Base-by-base conservation (phyloP, 1,140 invertebrate species). In the Acromyrmex echinatior region DNA sequence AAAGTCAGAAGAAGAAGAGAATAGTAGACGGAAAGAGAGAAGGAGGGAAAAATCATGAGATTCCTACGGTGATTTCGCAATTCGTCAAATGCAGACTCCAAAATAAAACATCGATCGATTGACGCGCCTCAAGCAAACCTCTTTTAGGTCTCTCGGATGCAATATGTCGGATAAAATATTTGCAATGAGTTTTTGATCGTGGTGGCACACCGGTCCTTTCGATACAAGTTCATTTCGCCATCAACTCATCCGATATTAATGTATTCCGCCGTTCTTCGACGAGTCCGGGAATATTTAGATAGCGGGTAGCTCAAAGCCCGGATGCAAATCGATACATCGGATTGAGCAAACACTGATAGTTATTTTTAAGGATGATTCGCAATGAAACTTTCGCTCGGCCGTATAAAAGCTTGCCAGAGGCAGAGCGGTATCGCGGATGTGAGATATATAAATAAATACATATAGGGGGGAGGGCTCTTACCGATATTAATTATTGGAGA, bases 261-360 rank as follows among this genome's bases (percentile, higher is more conserved):
- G 81, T 91, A 91, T 88, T 90, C 88, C 85, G 31, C 35, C 78
- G 87, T 89, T 70, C 86, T 86, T 77, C 81, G 14, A 62, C 65
- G 45, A 78, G 86, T 51, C 80, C 58, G 53, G 79, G 68, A 90
- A 60, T 86, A 89, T 90, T 91, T 91, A 88, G 86, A 63, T 63
- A 88, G 81, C 70, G 58, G 35, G 31, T 35, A 51, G 73, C 79
- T 90, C 88, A 90, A 90, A 90, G 81, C 88, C 14, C 51, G 31
- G 53, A 91, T 91, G 90, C 90, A 88, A 90, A 91, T 91, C 88
- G 86, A 90, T 90, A 80, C 84, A 89, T 77, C 65, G 77, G 39
- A 71, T 68, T 49, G 53, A 45, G 60, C 62, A 77, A 85, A 65
- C 65, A 84, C 56, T 90, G 58, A 90, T 89, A 89, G 88, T 88